Conservation (phyloP, 92 coral and sea anemone genomes). For the Palythoa grandiflora region DNA sequence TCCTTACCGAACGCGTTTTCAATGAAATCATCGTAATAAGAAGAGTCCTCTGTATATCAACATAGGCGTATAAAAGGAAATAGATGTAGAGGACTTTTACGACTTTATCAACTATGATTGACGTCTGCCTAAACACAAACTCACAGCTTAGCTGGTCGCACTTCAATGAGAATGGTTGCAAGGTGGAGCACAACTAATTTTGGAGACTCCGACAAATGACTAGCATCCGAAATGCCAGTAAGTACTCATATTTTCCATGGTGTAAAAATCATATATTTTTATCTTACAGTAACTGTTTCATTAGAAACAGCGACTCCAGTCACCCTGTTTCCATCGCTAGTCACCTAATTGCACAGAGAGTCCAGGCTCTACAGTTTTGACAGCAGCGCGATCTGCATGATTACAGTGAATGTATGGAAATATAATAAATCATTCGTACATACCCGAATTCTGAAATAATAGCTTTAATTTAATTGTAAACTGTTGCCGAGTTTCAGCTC, state of each 20-base stretch:
- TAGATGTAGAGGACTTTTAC: background rate
- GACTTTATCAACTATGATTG: constrained; percentile 3
- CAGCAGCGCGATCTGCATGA: constrained; percentile 8
- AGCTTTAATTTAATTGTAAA: constrained; percentile 1
- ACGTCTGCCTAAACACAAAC: constrained; percentile 6
- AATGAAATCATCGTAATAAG: constrained; percentile 2
- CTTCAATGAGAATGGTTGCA: constrained; percentile 5
- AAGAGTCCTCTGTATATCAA: constrained; percentile 4
- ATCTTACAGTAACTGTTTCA: background rate
- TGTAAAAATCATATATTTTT: background rate
- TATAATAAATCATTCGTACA: constrained; percentile 2
- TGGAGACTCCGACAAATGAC: constrained; percentile 7
- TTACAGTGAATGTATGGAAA: constrained; percentile 3
- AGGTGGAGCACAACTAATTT: constrained; percentile 5
- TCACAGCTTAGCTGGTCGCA: constrained; percentile 7
- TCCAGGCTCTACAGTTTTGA: constrained; percentile 6
- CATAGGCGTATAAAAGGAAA: constrained; percentile 4
- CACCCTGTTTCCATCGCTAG: constrained; percentile 7
- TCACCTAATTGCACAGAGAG: constrained; percentile 6
- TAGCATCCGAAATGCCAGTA: background rate
- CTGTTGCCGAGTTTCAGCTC: constrained; percentile 7
- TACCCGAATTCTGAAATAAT: constrained; percentile 3
- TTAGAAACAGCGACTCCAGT: constrained; percentile 6
- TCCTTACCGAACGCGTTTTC: constrained; percentile 7
- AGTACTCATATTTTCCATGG: constrained; percentile 2